Base-by-base conservation (phyloP, 2,888 invertebrate species). In the Meteorus cinctellus region DNA sequence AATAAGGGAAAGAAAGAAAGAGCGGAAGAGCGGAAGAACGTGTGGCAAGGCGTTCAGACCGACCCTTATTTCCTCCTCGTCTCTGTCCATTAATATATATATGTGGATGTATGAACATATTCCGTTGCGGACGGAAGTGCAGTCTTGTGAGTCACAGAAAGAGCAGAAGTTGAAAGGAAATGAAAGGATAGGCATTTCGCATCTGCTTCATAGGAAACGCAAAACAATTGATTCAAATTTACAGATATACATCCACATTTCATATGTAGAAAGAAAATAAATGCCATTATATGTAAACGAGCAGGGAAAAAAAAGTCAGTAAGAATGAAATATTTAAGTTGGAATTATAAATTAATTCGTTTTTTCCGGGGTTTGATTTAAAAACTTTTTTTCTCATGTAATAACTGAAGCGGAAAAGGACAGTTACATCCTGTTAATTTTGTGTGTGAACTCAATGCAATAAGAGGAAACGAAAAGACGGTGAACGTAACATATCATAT, bases 341-440 rank as follows among this genome's bases (percentile, higher is more conserved):
- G 29, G 14, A n/a, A 24, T n/a, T 55, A 34, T 70, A 55, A 31
- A 34, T 70, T 34, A 41, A 60, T 24, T 36, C 19, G 5, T 55
- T 19, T 55, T 19, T 55, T 19, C 19, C 19, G 24, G 16, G 36
- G 16, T 45, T 27, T 36, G 16, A 59, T 31, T 31, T n/a, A 36
- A 14, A 36, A 59, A 31, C n/a, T 51, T 70, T 24, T 60, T 59
- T 71, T 62, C 71, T 60, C 62, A 71, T 31, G 55, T 41, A 70
- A 59, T 63, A 51, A 65, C 51, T 59, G 65, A 63, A 70, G 70
- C 65, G 70, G 70, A 70, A 70, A 70, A 75, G 63, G 55, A 75
- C 70, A 63, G 70, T 48, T 70, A 65, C 75, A 70, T 75, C 75
- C 75, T 55, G 70, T 48, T 36, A 19, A 51, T 65, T 70, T 67